Evolutionary conservation across 1,140 invertebrate species (phyloP).

Genomic region (Cydia pomonella): DNA sequence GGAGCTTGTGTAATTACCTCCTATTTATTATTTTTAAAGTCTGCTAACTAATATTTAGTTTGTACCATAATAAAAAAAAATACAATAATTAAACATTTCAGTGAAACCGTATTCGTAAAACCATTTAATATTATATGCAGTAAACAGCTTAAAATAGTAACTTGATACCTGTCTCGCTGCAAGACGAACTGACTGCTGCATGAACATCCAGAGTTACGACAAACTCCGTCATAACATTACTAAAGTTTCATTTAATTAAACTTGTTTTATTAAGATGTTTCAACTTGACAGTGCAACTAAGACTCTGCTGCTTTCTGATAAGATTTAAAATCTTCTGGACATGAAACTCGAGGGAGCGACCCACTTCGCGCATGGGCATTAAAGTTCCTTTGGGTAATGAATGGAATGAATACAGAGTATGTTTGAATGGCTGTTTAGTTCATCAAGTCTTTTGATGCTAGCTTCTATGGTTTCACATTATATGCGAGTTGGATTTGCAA

Average conservation of each 20-base stretch:
- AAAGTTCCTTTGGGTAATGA: conserved; percentile 31
- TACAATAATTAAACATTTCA: neutral
- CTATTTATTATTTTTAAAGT: neutral
- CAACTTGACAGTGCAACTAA: neutral
- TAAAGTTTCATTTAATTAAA: conserved; percentile 32
- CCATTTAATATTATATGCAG: neutral
- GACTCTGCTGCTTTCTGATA: conserved; percentile 17
- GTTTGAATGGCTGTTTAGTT: conserved; percentile 30
- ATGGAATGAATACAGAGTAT: conserved; percentile 30
- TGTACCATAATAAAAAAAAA: too few species aligned
- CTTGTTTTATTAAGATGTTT: conserved; percentile 26
- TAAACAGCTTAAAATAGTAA: neutral
- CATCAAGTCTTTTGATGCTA: conserved; percentile 14
- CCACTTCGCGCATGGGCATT: conserved; percentile 12
- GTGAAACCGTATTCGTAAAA: neutral
- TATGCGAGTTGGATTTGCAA: neutral
- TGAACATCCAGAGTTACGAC: conserved; percentile 4
- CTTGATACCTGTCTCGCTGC: neutral
- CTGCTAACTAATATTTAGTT: neutral
- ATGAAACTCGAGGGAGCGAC: conserved; percentile 8
- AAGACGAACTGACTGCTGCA: conserved; percentile 14
- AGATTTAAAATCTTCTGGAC: neutral
- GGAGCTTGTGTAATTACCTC: neutral
- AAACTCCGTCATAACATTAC: conserved; percentile 15
- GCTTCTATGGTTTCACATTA: neutral